Base-by-base conservation (phyloP, 1,140 invertebrate genomes). In the Drosophila ercepeae region DNA sequence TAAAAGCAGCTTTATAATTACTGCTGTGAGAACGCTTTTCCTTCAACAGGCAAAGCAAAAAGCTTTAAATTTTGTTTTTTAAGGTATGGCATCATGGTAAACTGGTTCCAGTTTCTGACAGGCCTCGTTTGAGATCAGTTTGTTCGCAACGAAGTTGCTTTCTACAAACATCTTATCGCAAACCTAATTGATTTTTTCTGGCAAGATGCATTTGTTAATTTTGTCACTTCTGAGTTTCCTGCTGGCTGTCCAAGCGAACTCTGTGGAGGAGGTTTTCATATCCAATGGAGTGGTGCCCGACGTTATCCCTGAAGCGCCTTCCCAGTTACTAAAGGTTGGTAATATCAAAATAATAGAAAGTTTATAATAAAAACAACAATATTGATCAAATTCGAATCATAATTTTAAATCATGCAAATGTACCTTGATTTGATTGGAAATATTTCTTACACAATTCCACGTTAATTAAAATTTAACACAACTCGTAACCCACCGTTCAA, bases 271-370 rank as follows among this genome's bases (percentile, higher is more conserved):
- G 2, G 27, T 45, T 5, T 84, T 84, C 18, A 60, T 44, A 8
- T 18, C 61, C 1, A 48, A 69, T 49, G 49, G 72, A 36, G 67
- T 89, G 1, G 83, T 90, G 5, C 79, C 89, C n/a, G 89, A 90
- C 57, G 89, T 90, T 3, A 49, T 90, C 27, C 3, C 61, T 16
- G 7, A 55, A n/a, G 65, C 72, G 4, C 89, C 89, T 34, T 55
- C 63, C 21, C 29, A 82, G 39, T 68, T 89, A 34, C 44, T 90
- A 4, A 81, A 78, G 77, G 89, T 90, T 53, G 21, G 75, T 13
- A 27, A 13, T 0, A n/a, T 13, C n/a, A 1, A 48, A 45, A 49
- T 5, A 13, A 44, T 42, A 14, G 19, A 1, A 8, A 13, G 29
- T 4, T 14, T 16, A 16, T 48, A 46, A 41, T 7, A 34, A 42